Percentiles rank a stretch among this genome's conserved stretches.
phyloP scores from a whole-genome alignment of 2,888 invertebrate genomes.

The Branchellion lobata region DNA sequence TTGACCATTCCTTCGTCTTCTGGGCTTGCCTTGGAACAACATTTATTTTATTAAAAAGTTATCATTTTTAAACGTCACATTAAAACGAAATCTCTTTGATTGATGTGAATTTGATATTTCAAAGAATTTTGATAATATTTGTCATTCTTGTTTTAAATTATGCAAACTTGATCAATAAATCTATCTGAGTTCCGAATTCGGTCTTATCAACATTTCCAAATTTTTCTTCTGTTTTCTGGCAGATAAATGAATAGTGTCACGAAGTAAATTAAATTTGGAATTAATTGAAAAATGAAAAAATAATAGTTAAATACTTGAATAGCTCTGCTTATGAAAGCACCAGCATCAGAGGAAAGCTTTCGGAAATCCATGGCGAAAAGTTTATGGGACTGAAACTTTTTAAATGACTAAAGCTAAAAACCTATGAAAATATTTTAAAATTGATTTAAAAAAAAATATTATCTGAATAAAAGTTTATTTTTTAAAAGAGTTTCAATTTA shows the following conservation, averaged over 20 bases:
- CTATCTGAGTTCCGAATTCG: constrained; percentile 85
- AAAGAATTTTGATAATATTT: too few species aligned
- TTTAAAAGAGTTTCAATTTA: too few species aligned
- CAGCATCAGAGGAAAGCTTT: constrained; percentile 81
- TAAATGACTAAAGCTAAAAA: too few species aligned
- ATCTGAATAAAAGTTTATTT: too few species aligned
- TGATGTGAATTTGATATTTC: too few species aligned
- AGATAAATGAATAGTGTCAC: constrained; percentile 40
- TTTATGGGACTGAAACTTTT: too few species aligned
- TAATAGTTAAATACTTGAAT: constrained; percentile 71
- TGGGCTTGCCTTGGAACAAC: constrained; percentile 72
- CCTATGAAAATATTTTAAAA: too few species aligned
- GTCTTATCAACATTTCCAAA: constrained; percentile 82
- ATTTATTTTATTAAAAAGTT: too few species aligned
- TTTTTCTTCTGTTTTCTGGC: constrained; percentile 85
- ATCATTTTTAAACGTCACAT: too few species aligned
- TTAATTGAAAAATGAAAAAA: constrained; percentile 1
- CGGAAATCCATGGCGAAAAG: constrained; percentile 63
- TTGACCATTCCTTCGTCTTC: constrained; percentile 81
- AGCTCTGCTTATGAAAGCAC: constrained; percentile 76
- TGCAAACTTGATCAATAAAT: constrained; percentile 73
- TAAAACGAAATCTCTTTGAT: too few species aligned
- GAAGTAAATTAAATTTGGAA: not conserved
- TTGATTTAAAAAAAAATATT: too few species aligned
- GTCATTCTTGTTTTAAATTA: too few species aligned